phyloP scores from a whole-genome alignment of 1,140 invertebrate species.

The Cotesia glomerata region DNA sequence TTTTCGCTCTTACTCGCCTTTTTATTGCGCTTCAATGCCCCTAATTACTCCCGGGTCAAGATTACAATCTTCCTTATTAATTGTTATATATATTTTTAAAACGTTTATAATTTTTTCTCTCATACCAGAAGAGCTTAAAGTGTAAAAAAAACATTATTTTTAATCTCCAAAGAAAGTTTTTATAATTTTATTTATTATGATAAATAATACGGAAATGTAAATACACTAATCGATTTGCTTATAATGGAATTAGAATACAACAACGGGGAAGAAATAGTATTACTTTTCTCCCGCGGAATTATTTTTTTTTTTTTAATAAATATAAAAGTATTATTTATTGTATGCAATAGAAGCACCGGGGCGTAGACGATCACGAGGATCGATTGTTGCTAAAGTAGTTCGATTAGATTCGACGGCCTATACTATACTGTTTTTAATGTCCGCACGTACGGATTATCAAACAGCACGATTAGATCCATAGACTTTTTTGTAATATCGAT shows the following conservation, averaged over 20 bases:
- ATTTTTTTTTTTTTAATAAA: no score
- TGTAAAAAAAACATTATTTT: no score
- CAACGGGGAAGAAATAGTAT: neutral
- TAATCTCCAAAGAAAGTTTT: no score
- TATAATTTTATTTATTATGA: no score
- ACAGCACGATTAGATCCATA: constrained; percentile 24
- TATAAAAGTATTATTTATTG: no score
- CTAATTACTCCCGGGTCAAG: constrained; percentile 16
- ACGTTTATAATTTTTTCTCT: neutral
- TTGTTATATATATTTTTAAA: neutral
- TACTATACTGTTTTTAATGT: constrained; percentile 29
- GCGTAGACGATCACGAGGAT: constrained; percentile 23
- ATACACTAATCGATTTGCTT: constrained; percentile 19
- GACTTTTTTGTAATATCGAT: no score
- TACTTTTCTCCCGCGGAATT: no score
- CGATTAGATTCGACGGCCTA: no score
- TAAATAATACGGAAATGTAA: neutral
- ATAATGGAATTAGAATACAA: constrained; percentile 23
- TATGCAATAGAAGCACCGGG: neutral
- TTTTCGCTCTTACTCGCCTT: neutral
- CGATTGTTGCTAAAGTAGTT: constrained; percentile 13
- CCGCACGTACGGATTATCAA: constrained; percentile 43
- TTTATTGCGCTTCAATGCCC: constrained; percentile 5
- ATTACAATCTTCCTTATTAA: neutral
- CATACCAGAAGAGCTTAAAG: no score